These are phyloP conservation scores for Xanthia togata DNA, from an alignment of 2,888 invertebrate genomes.

Conservation along the genomic window DNA sequence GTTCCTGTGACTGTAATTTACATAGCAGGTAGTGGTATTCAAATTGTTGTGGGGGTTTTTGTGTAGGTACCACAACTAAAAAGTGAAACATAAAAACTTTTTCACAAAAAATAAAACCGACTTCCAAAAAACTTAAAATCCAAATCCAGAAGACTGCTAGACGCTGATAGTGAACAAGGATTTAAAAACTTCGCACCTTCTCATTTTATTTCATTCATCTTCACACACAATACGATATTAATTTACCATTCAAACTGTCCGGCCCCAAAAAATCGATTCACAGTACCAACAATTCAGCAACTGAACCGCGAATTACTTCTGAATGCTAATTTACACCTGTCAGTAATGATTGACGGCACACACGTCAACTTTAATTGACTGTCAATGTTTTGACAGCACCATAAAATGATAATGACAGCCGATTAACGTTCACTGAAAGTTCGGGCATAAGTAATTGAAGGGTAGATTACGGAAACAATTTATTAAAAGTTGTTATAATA, in stretches of 20 bases:
- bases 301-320: slow-evolving; percentile 50
- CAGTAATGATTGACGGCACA: slow-evolving; percentile 65
- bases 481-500: slow-evolving; percentile 30
- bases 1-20: no score
- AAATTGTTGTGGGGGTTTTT: no score
- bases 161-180: no score
- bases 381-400: slow-evolving; percentile 66
- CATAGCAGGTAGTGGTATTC: no score
- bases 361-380: slow-evolving; percentile 67
- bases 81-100: no score
- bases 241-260: slow-evolving; percentile 42
- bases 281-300: slow-evolving; percentile 31
- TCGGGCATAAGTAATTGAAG: slow-evolving; percentile 54
- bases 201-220: slow-evolving; percentile 22
- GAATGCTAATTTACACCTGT: slow-evolving; percentile 64
- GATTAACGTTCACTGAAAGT: slow-evolving; percentile 59
- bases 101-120: no score
- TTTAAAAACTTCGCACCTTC: neutral
- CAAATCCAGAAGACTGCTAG: neutral
- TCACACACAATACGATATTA: slow-evolving; percentile 25
- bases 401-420: slow-evolving; percentile 63
- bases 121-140: no score
- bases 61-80: no score
- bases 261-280: slow-evolving; percentile 35
- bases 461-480: slow-evolving; percentile 39